Base-by-base conservation (phyloP, 1,140 invertebrate genomes). In the Gryon sp. region DNA sequence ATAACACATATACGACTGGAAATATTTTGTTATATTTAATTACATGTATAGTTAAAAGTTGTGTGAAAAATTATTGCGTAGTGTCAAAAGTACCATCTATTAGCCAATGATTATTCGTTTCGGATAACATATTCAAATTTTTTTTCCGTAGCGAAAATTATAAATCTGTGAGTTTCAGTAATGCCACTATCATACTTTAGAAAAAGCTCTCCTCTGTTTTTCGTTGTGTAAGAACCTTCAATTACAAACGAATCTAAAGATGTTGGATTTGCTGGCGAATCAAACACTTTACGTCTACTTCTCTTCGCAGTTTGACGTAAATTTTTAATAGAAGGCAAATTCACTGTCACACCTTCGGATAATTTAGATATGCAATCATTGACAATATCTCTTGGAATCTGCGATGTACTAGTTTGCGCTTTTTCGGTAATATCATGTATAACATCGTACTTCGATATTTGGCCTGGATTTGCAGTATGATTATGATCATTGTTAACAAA, bases 71-170 rank as follows among this genome's bases (percentile, higher is more conserved):
- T 1, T 8, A 12, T 32, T 26, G 46, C 6, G 30, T 34, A 16
- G 46, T 32, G 14, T 32, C 46, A 12, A 50, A 50, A 11, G 46
- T 50, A 19, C 46, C 46, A 19, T 50, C 28, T 19, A 50, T 20
- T 19, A 50, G 34, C 46, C 15, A 32, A 19, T 50, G 15, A 20
- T 11, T 50, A 32, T 20, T n/a, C n/a, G n/a, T n/a, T n/a, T n/a
- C n/a, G n/a, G n/a, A n/a, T n/a, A n/a, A n/a, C 18, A 50, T 50
- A 7, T 4, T 40, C 8, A 3, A 40, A 18, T 16, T 40, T 40
- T 18, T 40, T 40, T 40, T 40, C 7, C 1, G 36, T 40, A 8
- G 15, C 14, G 8, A 40, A 40, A 7, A 40, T 40, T 3, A 40
- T 1, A 40, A 40, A 40, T 40, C 15, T 16, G 19, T 50, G 0